Evolutionary conservation across 53 echinoderm and acorn worm species (phyloP).

Genomic region (Hippasteria phrygiana): DNA sequence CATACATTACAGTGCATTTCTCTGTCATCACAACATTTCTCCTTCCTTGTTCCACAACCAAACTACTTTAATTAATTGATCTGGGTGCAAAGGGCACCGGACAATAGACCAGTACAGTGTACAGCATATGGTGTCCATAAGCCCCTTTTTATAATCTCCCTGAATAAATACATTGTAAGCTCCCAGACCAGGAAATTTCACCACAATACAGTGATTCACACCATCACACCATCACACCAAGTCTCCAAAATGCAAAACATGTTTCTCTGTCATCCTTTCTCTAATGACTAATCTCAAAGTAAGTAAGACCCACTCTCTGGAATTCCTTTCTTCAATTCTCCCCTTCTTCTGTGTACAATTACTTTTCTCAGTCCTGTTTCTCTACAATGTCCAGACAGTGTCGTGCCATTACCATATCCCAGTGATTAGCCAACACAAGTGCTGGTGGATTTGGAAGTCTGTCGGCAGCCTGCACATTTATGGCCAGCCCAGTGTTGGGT

Average conservation of each 20-base stretch:
- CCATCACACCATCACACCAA: too few species aligned
- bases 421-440: conserved; percentile 31
- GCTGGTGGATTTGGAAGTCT: conserved; percentile 33
- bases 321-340: neutral
- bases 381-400: neutral
- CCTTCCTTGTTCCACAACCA: too few species aligned
- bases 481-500: neutral
- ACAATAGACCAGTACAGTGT: too few species aligned
- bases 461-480: neutral
- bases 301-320: conserved; percentile 21
- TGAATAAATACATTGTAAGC: conserved; percentile 45
- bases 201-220: conserved; percentile 33
- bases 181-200: conserved; percentile 47
- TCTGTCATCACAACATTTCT: too few species aligned
- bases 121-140: neutral
- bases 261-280: conserved; percentile 1
- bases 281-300: conserved; percentile 33
- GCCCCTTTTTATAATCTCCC: neutral
- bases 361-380: neutral
- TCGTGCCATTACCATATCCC: conserved; percentile 13
- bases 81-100: too few species aligned
- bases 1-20: too few species aligned
- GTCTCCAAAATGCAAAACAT: conserved; percentile 56
- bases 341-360: neutral
- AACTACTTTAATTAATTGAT: too few species aligned